Percentiles rank a stretch among this genome's conserved stretches.
Conservation (phyloP, 2,797 vertebrate genomes). For the Melanotaenia parkinsoni region DNA sequence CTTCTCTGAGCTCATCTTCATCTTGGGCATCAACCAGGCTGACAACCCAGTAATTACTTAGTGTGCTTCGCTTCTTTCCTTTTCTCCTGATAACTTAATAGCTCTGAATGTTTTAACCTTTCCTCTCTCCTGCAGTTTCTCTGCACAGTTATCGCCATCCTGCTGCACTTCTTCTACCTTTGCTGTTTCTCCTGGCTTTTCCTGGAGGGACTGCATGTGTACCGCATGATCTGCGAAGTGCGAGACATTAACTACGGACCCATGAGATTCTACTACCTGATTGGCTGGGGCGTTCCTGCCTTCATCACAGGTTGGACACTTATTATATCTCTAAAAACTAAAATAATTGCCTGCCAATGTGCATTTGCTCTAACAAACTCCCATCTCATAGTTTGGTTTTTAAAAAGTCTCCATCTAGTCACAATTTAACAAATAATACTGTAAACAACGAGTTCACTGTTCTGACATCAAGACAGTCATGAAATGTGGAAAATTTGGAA, state of each 20-base stretch:
- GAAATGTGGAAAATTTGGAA: too few species aligned
- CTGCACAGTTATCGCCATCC: slow-evolving; percentile 95
- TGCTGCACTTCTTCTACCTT: slow-evolving; percentile 96
- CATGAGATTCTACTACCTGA: slow-evolving; percentile 97
- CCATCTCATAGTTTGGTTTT: too few species aligned
- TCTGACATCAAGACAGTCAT: too few species aligned
- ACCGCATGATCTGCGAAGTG: slow-evolving; percentile 92
- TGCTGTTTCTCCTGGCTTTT: slow-evolving; percentile 96
- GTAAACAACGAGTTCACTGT: too few species aligned
- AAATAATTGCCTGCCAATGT: background rate
- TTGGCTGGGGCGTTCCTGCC: slow-evolving; percentile 96
- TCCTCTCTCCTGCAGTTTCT: slow-evolving; percentile 82
- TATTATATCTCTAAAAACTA: background rate
- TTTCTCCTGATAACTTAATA: background rate
- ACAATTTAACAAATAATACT: too few species aligned
- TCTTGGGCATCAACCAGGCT: slow-evolving; percentile 94
- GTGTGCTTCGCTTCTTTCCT: background rate
- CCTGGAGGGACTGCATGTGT: slow-evolving; percentile 92
- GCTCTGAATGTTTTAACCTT: background rate
- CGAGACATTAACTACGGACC: slow-evolving; percentile 93
- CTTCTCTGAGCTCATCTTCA: slow-evolving; percentile 91
- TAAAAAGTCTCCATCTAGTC: too few species aligned
- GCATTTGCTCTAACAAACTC: too few species aligned
- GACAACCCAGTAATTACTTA: slow-evolving; percentile 86
- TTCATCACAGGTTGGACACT: slow-evolving; percentile 90